Percentiles rank a stretch among this genome's conserved stretches.
Conservation (phyloP, 2,797 vertebrate genomes). For the Selene dorsalis region DNA sequence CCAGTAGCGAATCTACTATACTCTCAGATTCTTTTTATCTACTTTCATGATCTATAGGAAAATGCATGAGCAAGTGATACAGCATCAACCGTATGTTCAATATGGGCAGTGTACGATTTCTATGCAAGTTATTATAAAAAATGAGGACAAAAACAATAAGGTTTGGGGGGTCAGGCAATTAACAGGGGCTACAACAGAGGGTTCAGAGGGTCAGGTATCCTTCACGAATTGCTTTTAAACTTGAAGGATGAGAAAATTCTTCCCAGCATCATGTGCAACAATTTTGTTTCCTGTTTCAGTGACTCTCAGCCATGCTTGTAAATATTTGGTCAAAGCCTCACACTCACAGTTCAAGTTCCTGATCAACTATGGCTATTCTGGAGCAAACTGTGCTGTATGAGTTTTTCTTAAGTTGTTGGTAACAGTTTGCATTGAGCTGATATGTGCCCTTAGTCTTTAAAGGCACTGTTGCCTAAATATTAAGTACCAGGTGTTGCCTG, state of each 20-base stretch:
- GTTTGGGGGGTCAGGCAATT: background rate
- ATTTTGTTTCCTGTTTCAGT: slow-evolving; percentile 1
- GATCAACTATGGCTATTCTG: background rate
- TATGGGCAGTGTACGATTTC: background rate
- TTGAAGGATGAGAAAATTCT: background rate
- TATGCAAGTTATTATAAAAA: background rate
- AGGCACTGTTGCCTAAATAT: no score
- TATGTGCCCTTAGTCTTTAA: background rate
- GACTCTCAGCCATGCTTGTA: background rate
- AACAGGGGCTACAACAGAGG: background rate
- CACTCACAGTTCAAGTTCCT: background rate
- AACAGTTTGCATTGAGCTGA: background rate
- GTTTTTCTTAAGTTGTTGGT: background rate
- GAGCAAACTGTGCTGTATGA: background rate
- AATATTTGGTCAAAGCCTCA: background rate
- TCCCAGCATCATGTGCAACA: background rate
- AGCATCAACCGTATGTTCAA: background rate
- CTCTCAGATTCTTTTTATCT: background rate
- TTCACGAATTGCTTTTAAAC: slow-evolving; percentile 3
- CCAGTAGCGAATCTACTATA: background rate
- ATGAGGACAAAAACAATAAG: background rate
- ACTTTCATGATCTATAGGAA: background rate
- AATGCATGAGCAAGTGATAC: background rate
- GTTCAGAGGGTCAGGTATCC: background rate
- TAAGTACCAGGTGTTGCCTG: background rate